Base-by-base conservation (phyloP, 2,797 vertebrate species). In the Dendrocincla fuliginosa region DNA sequence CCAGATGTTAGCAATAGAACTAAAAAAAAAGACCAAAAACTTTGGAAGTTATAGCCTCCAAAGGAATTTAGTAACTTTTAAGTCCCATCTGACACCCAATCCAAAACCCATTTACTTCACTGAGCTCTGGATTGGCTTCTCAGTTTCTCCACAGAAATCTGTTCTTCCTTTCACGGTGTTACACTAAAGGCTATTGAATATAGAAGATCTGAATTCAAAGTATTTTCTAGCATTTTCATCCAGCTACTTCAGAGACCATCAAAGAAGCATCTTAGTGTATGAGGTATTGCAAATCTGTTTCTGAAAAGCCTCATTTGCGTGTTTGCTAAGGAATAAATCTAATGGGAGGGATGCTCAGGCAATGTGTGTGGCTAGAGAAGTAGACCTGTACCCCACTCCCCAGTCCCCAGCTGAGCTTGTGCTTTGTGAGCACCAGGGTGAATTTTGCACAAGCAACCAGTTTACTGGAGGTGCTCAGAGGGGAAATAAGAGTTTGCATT, bases 311-410 rank as follows among this genome's bases (percentile, higher is more conserved):
- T 3, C 2, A 6, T 46, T 83, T 75, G 12, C 13, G 2, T 76
- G 57, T 85, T 87, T 61, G 41, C n/a, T 39, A 20, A 50, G 46
- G 35, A 28, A 71, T 65, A 1, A 32, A 33, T 42, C 1, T 2
- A 42, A 50, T 24, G 35, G 35, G 33, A 49, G 25, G 30, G 37
- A 33, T 59, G 75, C 15, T 79, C 6, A 28, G 56, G 20, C 33
- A 42, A 17, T 1, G 1, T 5, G 0, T n/a, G 10, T 22, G 8
- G 32, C 25, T 83, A 3, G 35, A 47, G 16, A 65, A 59, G 8
- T 76, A 49, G 63, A 87, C 41, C 55, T 84, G 55, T 39, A 53
- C 10, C 14, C 25, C 3, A 1, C 30, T 8, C 13, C 19, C 30
- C 4, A 0, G 39, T 11, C 24, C 37, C 10, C 18, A 19, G 60